Conservation (phyloP, 2,797 vertebrate genomes). For the Pterois miles region DNA sequence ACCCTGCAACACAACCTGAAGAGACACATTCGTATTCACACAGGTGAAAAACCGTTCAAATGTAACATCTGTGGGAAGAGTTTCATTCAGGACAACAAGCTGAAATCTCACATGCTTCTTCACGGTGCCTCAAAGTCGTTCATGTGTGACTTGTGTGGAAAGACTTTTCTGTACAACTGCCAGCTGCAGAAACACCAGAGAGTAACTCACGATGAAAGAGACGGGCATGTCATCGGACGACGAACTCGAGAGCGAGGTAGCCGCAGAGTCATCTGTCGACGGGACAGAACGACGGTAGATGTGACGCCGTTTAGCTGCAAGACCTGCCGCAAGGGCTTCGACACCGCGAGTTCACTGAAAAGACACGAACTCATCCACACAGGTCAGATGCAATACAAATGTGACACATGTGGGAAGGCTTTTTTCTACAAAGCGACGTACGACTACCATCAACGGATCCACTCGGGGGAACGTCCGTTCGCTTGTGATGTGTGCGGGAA, state of each 20-base stretch:
- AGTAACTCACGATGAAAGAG: constrained; percentile 51
- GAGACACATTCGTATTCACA: constrained; percentile 75
- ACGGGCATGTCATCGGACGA: background rate
- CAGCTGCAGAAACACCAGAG: constrained; percentile 79
- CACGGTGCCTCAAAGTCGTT: constrained; percentile 78
- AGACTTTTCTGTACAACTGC: constrained; percentile 78
- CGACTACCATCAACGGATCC: constrained; percentile 74
- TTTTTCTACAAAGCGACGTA: constrained; percentile 81
- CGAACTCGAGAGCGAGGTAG: background rate
- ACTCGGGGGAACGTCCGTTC: constrained; percentile 77
- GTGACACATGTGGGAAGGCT: constrained; percentile 71
- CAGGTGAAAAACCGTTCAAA: constrained; percentile 76
- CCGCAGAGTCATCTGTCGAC: constrained; percentile 68
- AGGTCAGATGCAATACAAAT: constrained; percentile 64
- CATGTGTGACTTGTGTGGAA: constrained; percentile 76
- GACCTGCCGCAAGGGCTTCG: constrained; percentile 71
- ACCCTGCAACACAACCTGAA: constrained; percentile 73
- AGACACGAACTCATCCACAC: constrained; percentile 77
- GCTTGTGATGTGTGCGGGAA: constrained; percentile 77
- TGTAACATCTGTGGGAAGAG: constrained; percentile 82
- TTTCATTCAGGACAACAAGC: constrained; percentile 80
- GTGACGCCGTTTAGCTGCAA: constrained; percentile 74
- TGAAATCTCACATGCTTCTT: constrained; percentile 80
- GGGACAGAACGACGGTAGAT: constrained; percentile 61
- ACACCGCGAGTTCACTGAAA: constrained; percentile 35